Conservation (phyloP, 37 sponge, comb jelly and placozoan species). For the Aplysina aerophoba region DNA sequence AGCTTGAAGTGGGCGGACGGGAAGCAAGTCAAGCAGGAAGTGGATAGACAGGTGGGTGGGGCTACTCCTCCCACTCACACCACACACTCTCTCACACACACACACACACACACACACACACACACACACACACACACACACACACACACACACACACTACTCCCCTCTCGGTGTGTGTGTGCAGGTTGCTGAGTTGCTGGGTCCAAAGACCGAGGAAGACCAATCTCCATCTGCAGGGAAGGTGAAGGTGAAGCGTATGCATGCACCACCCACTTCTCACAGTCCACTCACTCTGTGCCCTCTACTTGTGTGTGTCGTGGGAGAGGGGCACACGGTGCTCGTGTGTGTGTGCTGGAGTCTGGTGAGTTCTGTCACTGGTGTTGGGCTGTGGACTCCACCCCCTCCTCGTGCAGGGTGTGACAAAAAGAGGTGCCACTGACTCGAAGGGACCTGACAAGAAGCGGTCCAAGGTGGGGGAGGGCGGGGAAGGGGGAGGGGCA, state of each 20-base stretch:
- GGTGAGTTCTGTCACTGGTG: neutral
- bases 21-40: slow-evolving; percentile 80
- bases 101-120: too few relatives aligned
- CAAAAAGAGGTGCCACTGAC: too few relatives aligned
- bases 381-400: too few relatives aligned
- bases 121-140: neutral
- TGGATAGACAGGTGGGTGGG: slow-evolving; percentile 76
- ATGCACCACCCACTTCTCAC: too few relatives aligned
- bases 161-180: neutral
- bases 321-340: too few relatives aligned
- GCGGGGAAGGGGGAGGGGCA: neutral
- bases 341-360: too few relatives aligned
- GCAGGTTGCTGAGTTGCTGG: slow-evolving; percentile 51
- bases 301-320: too few relatives aligned
- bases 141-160: slow-evolving; percentile 10
- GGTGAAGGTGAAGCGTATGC: neutral
- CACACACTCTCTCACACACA: too few relatives aligned
- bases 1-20: slow-evolving; percentile 97
- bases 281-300: too few relatives aligned
- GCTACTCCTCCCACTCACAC: neutral
- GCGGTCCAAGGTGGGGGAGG: neutral
- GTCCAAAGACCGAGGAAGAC: slow-evolving; percentile 71
- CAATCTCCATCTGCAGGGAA: slow-evolving; percentile 2
- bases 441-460: too few relatives aligned
- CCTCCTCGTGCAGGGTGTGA: too few relatives aligned